Evolutionary conservation across 1,140 invertebrate species (phyloP).

Genomic region (Conus betulinus): DNA sequence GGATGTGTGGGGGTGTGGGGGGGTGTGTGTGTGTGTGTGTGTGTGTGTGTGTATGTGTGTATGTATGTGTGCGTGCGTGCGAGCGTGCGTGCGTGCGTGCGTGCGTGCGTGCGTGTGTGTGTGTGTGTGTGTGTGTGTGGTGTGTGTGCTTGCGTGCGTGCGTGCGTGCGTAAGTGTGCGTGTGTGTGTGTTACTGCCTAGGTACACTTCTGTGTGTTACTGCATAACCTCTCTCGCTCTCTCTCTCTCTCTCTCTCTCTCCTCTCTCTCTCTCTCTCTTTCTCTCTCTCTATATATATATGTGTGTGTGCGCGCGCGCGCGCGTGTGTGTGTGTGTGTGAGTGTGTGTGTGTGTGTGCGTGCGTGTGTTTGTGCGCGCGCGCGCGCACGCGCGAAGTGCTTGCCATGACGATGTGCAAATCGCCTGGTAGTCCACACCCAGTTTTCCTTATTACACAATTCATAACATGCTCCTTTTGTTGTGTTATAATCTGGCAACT

Average conservation of each 20-base stretch:
- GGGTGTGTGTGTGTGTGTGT: no score
- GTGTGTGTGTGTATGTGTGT: no score
- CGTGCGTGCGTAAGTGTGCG: neutral
- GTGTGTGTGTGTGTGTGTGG: neutral
- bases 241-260: no score
- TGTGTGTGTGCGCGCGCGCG: no score
- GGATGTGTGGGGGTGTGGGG: no score
- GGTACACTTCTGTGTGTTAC: neutral
- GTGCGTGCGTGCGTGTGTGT: no score
- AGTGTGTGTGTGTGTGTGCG: conserved; percentile 28
- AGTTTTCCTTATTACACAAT: neutral
- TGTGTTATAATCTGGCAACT: neutral
- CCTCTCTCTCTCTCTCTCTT: no score
- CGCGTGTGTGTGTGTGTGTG: conserved; percentile 24
- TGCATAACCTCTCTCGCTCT: neutral
- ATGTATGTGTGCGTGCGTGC: neutral
- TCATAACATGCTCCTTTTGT: neutral
- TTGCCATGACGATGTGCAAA: conserved; percentile 17
- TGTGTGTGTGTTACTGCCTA: neutral
- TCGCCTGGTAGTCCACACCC: neutral
- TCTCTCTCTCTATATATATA: no score
- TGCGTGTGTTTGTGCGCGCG: neutral
- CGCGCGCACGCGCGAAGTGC: neutral
- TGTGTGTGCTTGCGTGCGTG: neutral
- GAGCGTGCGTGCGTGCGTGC: no score